Evolutionary conservation across 2,113 vertebrate species (phyloP).

Genomic region (Polypterus bichir): DNA sequence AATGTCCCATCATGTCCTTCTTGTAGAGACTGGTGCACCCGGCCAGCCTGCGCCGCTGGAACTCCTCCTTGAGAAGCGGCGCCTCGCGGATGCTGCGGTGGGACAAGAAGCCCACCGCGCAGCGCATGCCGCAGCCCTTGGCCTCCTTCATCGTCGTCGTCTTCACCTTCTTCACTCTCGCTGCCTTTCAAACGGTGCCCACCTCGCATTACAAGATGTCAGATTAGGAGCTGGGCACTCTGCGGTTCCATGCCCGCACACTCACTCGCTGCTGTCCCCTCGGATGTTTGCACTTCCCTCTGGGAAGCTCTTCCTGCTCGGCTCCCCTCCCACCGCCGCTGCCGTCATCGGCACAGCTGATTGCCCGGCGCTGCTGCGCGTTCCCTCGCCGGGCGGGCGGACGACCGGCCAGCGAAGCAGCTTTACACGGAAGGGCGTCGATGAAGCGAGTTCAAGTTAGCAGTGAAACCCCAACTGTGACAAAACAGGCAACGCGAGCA

Average conservation of each 20-base stretch:
- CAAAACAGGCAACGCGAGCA: neutral
- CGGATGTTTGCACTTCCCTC: constrained; percentile 26
- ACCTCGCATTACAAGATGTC: constrained; percentile 12
- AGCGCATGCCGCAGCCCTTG: constrained; percentile 77
- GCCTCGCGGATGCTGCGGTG: constrained; percentile 74
- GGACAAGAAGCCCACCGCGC: constrained; percentile 87
- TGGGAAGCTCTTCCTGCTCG: constrained; percentile 28
- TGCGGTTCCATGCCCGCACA: constrained; percentile 13
- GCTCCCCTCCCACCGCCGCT: constrained; percentile 16
- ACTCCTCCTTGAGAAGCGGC: constrained; percentile 83
- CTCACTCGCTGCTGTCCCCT: constrained; percentile 4
- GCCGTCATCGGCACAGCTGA: constrained; percentile 21
- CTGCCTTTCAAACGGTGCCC: constrained; percentile 17
- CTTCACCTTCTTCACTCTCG: constrained; percentile 11
- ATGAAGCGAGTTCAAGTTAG: neutral
- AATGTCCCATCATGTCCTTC: constrained; percentile 91
- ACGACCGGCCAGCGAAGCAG: neutral
- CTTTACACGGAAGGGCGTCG: neutral
- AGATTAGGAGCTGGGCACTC: neutral
- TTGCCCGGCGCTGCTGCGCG: neutral
- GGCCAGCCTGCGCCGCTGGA: constrained; percentile 78
- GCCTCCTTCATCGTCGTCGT: constrained; percentile 58
- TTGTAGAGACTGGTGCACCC: constrained; percentile 89
- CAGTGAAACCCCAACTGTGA: neutral
- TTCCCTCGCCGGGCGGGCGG: neutral